Conservation (phyloP, 2,888 invertebrate genomes). For the Volucella inanis region DNA sequence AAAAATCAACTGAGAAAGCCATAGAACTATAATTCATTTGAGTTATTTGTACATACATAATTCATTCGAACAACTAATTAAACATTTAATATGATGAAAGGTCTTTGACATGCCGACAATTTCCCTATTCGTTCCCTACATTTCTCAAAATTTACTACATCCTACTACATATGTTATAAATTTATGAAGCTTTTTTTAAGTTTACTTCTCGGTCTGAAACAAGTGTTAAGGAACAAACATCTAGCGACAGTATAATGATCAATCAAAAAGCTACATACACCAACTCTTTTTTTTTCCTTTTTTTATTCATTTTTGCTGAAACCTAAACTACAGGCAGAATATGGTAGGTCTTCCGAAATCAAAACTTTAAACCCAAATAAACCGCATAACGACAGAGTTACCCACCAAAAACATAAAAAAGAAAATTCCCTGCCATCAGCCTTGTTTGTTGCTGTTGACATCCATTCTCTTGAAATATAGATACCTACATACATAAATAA, state of each 20-base stretch:
- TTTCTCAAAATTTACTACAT: neutral
- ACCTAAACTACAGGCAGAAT: neutral
- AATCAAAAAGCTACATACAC: conserved; percentile 43
- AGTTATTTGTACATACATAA: neutral
- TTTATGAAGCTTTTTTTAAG: conserved; percentile 1
- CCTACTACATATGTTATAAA: conserved; percentile 1
- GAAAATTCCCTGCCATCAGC: conserved; percentile 1
- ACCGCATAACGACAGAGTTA: conserved; percentile 13
- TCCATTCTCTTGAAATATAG: conserved; percentile 17
- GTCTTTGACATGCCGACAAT: conserved; percentile 17
- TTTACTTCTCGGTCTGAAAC: neutral
- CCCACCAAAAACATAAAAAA: conserved; percentile 29
- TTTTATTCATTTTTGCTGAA: conserved; percentile 24
- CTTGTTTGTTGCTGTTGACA: conserved; percentile 46
- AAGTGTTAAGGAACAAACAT: conserved; percentile 32
- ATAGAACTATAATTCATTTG: no score
- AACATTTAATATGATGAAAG: conserved; percentile 16
- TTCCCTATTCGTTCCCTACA: neutral
- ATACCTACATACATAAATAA: conserved; percentile 39
- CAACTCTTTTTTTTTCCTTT: neutral
- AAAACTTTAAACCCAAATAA: conserved; percentile 6
- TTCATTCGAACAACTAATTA: neutral
- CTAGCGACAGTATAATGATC: conserved; percentile 47
- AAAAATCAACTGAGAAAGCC: no score
- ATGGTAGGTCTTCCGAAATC: neutral